Conservation (phyloP, 2,888 invertebrate genomes). For the Sinopyrophorus schimmeli region DNA sequence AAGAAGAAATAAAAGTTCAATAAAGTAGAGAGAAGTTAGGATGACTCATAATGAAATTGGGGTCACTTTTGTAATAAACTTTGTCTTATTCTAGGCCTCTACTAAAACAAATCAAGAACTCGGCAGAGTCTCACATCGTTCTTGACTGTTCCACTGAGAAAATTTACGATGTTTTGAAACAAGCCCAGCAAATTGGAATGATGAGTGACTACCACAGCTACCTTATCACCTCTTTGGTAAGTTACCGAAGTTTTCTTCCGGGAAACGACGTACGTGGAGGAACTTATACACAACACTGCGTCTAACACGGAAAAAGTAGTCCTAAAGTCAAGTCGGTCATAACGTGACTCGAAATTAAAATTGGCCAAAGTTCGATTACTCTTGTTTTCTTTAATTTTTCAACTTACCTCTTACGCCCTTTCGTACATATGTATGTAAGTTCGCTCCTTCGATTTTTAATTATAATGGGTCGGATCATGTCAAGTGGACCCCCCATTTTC, state of each 20-base stretch:
- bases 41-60: slow-evolving; percentile 19
- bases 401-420: not conserved
- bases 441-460: too few relatives aligned
- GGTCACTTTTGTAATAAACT: slow-evolving; percentile 18
- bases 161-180: slow-evolving; percentile 84
- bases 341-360: slow-evolving; percentile 20
- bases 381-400: too few relatives aligned
- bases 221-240: slow-evolving; percentile 87
- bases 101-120: slow-evolving; percentile 89
- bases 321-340: slow-evolving; percentile 6
- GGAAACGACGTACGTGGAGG: slow-evolving; percentile 9
- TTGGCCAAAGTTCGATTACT: too few relatives aligned
- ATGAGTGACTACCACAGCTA: slow-evolving; percentile 96
- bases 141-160: slow-evolving; percentile 87
- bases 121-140: slow-evolving; percentile 88
- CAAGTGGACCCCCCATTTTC: too few relatives aligned
- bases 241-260: slow-evolving; percentile 36
- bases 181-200: slow-evolving; percentile 96
- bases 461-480: too few relatives aligned
- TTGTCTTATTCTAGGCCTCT: slow-evolving; percentile 65
- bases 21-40: slow-evolving; percentile 12
- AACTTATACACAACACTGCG: slow-evolving; percentile 12
- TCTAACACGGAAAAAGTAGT: slow-evolving; percentile 11
- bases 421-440: too few relatives aligned
- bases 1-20: slow-evolving; percentile 14